Evolutionary conservation across 2,797 vertebrate genomes (phyloP), one percentile per base, ranked within the genome.

Genomic region (Tiaroga cobitis): DNA sequence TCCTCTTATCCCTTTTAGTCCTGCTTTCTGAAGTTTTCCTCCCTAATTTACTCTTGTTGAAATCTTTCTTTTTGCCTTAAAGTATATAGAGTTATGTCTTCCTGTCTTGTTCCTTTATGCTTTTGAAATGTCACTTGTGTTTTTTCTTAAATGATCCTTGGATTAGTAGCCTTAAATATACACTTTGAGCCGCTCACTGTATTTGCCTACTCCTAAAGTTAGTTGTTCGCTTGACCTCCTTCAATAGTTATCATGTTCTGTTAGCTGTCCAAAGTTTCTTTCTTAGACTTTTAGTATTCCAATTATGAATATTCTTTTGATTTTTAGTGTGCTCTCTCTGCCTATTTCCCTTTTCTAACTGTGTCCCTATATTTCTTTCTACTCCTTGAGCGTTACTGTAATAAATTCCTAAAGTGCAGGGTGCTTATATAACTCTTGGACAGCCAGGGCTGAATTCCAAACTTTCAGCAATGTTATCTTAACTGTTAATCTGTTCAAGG

Each of bases 401-500:
- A 87, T 84, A 78, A 81, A 46, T 83, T 87, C 69, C 87, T 87
- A 81, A 86, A 85, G 76, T 63, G 75, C 91, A 88, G 84, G 89
- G 83, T 84, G 86, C 72, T 94, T 94, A 92, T 88, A 73, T 93
- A 94, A 94, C 90, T 59, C 89, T 80, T 69, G 29, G 26, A 80
- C 84, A 84, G 87, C 87, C 81, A 70, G 16, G 79, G 84, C 89
- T 89, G 70, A 93, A 87, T 83, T 90, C 86, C 84, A 83, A 87
- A 84, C 86, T 88, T 90, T 87, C 65, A 67, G 85, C 86, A 89
- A 80, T 61, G 83, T 77, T 88, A 88, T 85, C 80, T 81, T 26
- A 84, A 69, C 24, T 69, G 67, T 79, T 84, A 59, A 70, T 80
- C 80, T 89, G 86, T 41, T 89, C 6, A 61, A 83, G 90, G 92